Base-by-base conservation (phyloP, 2,888 invertebrate species). In the Acrocyrtus sp. region DNA sequence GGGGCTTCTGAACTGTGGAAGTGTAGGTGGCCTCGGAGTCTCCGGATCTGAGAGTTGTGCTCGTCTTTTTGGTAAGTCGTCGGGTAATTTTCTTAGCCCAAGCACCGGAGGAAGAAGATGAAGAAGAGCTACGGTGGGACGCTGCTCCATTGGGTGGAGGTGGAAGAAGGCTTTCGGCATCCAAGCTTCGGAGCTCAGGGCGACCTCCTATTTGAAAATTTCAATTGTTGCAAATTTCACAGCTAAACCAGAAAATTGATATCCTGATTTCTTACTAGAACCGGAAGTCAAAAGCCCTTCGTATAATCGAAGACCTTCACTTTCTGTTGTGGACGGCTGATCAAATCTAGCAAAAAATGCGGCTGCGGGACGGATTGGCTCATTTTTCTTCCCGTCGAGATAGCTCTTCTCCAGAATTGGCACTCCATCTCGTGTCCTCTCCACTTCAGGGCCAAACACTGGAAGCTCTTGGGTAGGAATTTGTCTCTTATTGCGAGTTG, bases 301-400 rank as follows among this genome's bases (percentile, higher is more conserved):
- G 66, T 82, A 82, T n/a, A 82, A 68, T 17, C 82, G 75, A n/a
- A 82, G 72, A n/a, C 82, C 82, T 76, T 82, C 82, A 48, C 81
- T 81, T 8, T 81, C 77, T 6, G 76, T 73, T n/a, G n/a, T n/a
- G 27, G 77, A 48, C 10, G 72, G 67, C 17, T 63, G 61, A 12
- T 45, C 57, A 56, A 57, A 58, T 54, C 67, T 57, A 26, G 68
- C 29, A n/a, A n/a, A n/a, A 45, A 70, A 54, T 2, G 22, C 41
- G 6, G 65, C 58, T 1, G 58, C 68, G n/a, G n/a, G n/a, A n/a
- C n/a, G n/a, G 19, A 29, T 62, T 19, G 45, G 74, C 19, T 27
- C 66, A 26, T 43, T n/a, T 4, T 72, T 72, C 15, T 68, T 45
- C 54, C 77, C 76, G 26, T 74, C 73, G 17, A 76, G 56, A 54